Percentiles rank a stretch among this genome's conserved stretches.
Conservation (phyloP, 2,113 vertebrate genomes). For the Natator depressus region DNA sequence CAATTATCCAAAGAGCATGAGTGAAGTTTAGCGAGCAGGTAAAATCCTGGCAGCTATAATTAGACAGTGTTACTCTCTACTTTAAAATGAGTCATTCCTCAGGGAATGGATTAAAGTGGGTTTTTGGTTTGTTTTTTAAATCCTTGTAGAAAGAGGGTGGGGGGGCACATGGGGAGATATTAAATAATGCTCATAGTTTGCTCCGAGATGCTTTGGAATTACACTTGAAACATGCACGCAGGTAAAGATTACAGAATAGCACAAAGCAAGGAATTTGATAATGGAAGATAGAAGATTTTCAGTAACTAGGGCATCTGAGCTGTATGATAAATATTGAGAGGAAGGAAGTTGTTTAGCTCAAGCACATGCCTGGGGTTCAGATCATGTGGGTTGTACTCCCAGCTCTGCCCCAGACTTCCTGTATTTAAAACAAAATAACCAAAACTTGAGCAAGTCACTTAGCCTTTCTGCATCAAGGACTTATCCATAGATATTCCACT, state of each 20-base stretch:
- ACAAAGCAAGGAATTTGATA: background rate
- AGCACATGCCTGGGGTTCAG: background rate
- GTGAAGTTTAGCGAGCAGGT: conserved; percentile 40
- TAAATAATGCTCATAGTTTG: conserved; percentile 9
- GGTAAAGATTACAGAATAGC: background rate
- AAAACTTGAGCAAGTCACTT: background rate
- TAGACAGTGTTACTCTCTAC: conserved; percentile 12
- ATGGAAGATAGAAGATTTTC: background rate
- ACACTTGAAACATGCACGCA: background rate
- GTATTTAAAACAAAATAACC: too few species aligned
- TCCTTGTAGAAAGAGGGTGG: background rate
- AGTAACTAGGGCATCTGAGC: background rate
- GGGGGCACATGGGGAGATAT: background rate
- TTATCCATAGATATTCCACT: background rate
- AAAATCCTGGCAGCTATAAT: conserved; percentile 54
- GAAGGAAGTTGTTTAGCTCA: background rate
- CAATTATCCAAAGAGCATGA: conserved; percentile 41
- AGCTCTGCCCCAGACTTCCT: background rate
- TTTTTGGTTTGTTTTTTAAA: background rate
- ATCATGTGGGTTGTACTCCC: background rate
- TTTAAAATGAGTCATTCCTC: conserved; percentile 52
- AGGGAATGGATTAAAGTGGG: conserved; percentile 27
- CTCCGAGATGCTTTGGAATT: background rate
- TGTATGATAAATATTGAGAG: background rate
- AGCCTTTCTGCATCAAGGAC: background rate